phyloP scores from a whole-genome alignment of 2,113 vertebrate species.

The Aegotheles bennettii region DNA sequence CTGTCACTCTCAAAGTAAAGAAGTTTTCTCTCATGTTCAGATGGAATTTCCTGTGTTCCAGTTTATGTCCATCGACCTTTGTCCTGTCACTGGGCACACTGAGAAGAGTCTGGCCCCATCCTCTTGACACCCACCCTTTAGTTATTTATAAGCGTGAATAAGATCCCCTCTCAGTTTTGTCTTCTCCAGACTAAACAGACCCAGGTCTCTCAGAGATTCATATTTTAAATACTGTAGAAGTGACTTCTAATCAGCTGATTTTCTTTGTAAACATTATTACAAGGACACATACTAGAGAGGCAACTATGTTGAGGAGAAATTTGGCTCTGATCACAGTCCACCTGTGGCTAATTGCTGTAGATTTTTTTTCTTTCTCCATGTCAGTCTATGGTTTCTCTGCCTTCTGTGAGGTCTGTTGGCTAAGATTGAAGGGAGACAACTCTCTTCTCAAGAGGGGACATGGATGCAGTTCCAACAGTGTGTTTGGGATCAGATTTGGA shows the following conservation, averaged over 20 bases:
- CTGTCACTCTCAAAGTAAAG: no score
- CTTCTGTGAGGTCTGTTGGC: neutral
- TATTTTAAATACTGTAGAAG: neutral
- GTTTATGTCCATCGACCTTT: no score
- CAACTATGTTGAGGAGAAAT: neutral
- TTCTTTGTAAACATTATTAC: neutral
- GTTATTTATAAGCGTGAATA: no score
- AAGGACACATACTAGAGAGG: neutral
- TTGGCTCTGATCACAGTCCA: neutral
- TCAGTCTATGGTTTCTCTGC: neutral
- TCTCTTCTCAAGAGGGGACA: neutral
- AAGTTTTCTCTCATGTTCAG: no score
- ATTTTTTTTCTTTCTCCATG: neutral
- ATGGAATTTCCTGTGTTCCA: no score
- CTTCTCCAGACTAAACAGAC: no score
- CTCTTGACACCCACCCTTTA: no score
- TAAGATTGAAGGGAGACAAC: neutral
- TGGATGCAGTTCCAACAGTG: neutral
- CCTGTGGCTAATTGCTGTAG: neutral
- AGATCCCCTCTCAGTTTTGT: no score
- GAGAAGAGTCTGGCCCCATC: no score
- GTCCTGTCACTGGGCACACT: no score
- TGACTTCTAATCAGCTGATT: neutral
- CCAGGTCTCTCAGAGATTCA: no score
- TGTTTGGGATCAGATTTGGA: neutral